Percentiles rank a stretch among this genome's conserved stretches.
Evolutionary conservation across 2,113 vertebrate genomes (phyloP).

Genomic region (Microcebus jonahi): DNA sequence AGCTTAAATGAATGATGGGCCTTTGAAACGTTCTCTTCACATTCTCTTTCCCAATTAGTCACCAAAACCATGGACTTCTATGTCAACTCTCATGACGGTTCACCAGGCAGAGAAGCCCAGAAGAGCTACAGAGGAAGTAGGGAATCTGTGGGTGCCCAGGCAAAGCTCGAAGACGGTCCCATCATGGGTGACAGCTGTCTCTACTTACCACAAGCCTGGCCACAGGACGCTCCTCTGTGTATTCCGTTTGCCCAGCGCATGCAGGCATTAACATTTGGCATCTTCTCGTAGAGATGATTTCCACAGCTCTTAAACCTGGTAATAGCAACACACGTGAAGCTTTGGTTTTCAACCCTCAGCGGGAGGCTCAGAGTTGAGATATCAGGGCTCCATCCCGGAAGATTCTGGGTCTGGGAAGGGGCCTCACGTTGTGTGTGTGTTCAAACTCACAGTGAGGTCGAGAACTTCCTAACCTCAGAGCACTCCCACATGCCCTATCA

Average conservation of each 20-base stretch:
- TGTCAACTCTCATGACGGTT: neutral
- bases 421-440: neutral
- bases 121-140: neutral
- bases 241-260: neutral
- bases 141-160: neutral
- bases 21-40: neutral
- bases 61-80: neutral
- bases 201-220: neutral
- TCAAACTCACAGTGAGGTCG: neutral
- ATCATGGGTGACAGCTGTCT: fast-evolving
- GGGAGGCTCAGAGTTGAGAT: neutral
- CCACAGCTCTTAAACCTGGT: neutral
- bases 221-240: neutral
- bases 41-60: neutral
- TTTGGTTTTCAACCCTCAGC: neutral
- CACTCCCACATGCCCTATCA: neutral
- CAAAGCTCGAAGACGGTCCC: neutral
- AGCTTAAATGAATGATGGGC: neutral
- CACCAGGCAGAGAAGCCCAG: neutral
- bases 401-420: neutral
- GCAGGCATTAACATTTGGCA: neutral
- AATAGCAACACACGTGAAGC: neutral
- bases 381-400: neutral
- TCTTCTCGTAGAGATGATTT: neutral
- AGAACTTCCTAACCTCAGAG: neutral